Evolutionary conservation across 1,140 invertebrate species (phyloP).

Genomic region (Polypedilum pembai): DNA sequence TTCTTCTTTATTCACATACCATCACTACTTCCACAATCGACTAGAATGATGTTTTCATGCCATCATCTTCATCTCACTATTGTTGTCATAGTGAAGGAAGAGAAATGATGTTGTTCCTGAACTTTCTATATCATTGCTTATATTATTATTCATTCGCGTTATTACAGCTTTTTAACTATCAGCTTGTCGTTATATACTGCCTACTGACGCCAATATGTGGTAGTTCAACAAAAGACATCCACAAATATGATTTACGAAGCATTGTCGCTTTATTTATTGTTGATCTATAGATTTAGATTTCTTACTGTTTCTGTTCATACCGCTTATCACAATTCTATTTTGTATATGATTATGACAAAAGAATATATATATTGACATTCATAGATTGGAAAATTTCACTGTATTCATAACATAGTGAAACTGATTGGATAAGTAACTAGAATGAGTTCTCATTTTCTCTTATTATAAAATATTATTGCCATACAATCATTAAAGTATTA

Average conservation of each 20-base stretch:
- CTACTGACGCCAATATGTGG: not conserved
- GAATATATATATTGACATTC: too few relatives aligned
- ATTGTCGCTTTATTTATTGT: not conserved
- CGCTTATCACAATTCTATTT: too few relatives aligned
- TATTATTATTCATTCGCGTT: not conserved
- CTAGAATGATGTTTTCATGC: not conserved
- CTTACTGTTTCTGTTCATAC: too few relatives aligned
- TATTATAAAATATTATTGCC: too few relatives aligned
- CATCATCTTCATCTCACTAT: not conserved
- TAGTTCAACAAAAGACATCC: not conserved
- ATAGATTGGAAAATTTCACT: too few relatives aligned
- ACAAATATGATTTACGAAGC: not conserved
- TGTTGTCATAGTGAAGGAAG: not conserved
- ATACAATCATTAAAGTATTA: too few relatives aligned
- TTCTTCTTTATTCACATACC: not conserved
- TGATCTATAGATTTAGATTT: too few relatives aligned
- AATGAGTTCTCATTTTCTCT: too few relatives aligned
- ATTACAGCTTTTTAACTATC: not conserved
- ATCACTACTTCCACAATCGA: not conserved
- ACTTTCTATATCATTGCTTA: not conserved
- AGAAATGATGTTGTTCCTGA: slow-evolving; percentile 12
- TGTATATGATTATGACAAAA: too few relatives aligned
- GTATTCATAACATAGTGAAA: too few relatives aligned
- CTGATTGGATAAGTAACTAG: too few relatives aligned
- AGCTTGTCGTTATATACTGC: not conserved